Evolutionary conservation across 2,113 vertebrate species (phyloP), one percentile per base, ranked within the genome.

Genomic region (Toxotes chatareus): DNA sequence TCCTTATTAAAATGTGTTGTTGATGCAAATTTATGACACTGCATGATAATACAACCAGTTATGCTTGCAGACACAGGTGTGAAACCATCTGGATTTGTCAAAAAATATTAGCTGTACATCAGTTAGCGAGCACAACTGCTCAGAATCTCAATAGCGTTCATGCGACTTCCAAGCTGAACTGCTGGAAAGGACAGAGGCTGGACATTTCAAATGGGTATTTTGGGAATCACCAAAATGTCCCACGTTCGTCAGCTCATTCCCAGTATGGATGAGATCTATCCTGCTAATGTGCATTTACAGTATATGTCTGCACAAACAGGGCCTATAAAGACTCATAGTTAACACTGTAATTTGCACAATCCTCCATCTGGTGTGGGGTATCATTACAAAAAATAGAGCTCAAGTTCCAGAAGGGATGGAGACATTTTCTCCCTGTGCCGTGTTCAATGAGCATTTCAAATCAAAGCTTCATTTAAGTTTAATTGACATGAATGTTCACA

Each of bases 81-180:
- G 74, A 49, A 79, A 81, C 87, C 87, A 92, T 83, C 82, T 90
- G 91, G 66, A 78, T 83, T 83, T 53, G 71, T 88, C 83, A 55
- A 63, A 72, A 83, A 83, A 73, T 80, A 81, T 88, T 79, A 83
- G 49, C 64, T 64, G 81, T 64, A 76, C 57, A 60, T 88, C 59
- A 60, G 57, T 61, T 63, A 49, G 65, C 16, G 79, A 82, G 57
- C 55, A 46, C n/a, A 70, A 73, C 62, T 63, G 70, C 76, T 67
- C 60, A 19, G 74, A 85, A 73, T 86, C 53, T 81, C 60, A 69
- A 44, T 32, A 13, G 36, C 56, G 49, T 67, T n/a, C 11, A 27
- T 34, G 23, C 8, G 42, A 59, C 44, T 59, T 68, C 31, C 32
- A 19, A 21, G 49, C 7, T 56, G 36, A 61, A 82, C 34, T 1